Evolutionary conservation across 2,113 vertebrate genomes (phyloP).

Genomic region (Dasyprocta punctata): DNA sequence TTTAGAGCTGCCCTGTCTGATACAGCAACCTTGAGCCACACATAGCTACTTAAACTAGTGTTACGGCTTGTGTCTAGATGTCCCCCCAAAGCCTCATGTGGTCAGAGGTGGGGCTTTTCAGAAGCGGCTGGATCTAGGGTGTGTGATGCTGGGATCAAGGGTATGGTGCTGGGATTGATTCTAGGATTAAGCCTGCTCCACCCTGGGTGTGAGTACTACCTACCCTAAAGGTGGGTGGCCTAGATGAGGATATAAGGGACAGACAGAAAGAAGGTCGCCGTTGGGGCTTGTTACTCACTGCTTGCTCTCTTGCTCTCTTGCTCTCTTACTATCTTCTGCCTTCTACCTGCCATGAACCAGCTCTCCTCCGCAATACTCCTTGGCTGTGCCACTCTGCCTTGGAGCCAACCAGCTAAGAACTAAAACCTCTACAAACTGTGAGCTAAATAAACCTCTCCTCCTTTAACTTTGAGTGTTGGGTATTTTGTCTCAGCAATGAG

Average conservation of each 20-base stretch:
- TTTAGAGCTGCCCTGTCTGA: fast-evolving
- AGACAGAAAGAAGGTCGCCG: background rate
- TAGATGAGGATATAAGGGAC: background rate
- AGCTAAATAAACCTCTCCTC: background rate
- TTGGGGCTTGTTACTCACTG: too few relatives aligned
- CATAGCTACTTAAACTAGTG: background rate
- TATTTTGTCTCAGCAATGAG: background rate
- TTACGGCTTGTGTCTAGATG: background rate
- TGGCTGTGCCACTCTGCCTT: background rate
- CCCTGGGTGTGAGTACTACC: background rate
- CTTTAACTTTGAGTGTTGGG: background rate
- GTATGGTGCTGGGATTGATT: background rate
- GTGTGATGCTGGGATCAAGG: background rate
- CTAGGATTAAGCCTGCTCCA: background rate
- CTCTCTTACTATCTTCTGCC: background rate
- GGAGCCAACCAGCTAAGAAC: background rate
- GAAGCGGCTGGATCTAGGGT: background rate
- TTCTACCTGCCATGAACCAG: background rate
- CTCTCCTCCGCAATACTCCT: background rate
- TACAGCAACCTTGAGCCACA: fast-evolving
- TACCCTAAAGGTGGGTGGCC: background rate
- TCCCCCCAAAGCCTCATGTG: background rate
- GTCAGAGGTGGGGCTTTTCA: background rate
- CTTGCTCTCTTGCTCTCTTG: background rate
- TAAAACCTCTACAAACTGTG: background rate